These are phyloP conservation scores for Lordiphosa clarofinis DNA, from an alignment of 1,140 invertebrate species.

Conservation along the genomic window DNA sequence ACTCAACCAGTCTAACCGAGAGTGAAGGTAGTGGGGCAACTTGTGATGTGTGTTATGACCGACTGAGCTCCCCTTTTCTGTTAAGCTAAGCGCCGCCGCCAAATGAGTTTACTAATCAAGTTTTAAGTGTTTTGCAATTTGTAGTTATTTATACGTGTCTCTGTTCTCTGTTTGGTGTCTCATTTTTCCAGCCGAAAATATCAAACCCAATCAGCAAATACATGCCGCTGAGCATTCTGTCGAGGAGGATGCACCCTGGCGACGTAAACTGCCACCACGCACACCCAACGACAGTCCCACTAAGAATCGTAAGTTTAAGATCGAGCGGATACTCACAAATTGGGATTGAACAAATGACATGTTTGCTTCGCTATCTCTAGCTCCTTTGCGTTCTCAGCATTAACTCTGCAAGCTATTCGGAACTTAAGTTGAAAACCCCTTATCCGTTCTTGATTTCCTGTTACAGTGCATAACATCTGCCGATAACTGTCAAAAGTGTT, in stretches of 20 bases:
- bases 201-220: conserved; percentile 60
- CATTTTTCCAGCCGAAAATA: conserved; percentile 54
- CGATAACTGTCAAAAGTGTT: too few species aligned
- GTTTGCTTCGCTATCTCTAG: too few species aligned
- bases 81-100: conserved; percentile 40
- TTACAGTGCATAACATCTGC: too few species aligned
- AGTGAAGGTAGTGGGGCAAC: conserved; percentile 64
- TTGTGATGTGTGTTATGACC: conserved; percentile 26
- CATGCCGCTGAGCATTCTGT: conserved; percentile 51
- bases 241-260: conserved; percentile 78
- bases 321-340: too few species aligned
- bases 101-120: conserved; percentile 17
- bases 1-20: conserved; percentile 76
- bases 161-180: neutral
- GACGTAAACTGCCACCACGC: conserved; percentile 64
- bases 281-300: conserved; percentile 76
- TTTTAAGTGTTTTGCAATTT: neutral
- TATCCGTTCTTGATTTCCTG: too few species aligned
- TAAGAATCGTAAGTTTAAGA: conserved; percentile 71
- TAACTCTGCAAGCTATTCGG: too few species aligned
- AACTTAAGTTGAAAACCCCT: too few species aligned
- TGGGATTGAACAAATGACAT: too few species aligned
- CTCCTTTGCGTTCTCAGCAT: too few species aligned
- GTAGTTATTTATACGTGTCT: neutral
- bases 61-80: conserved; percentile 9